Base-by-base conservation (phyloP, 2,888 invertebrate genomes). In the Xanthorhoe spadicearia region DNA sequence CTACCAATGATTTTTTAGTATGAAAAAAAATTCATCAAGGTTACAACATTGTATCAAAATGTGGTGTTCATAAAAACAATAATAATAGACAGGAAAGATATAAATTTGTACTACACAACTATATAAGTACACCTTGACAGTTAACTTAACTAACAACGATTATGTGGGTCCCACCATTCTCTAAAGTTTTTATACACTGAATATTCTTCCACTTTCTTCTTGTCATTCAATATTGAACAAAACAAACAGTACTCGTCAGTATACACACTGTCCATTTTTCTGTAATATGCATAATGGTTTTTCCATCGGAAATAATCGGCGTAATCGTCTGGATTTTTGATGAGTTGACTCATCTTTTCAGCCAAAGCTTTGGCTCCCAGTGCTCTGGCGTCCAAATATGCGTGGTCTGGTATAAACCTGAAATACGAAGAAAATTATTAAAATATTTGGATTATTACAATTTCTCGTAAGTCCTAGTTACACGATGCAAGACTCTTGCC, bases 401-500 rank as follows among this genome's bases (percentile, higher is more conserved):
- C 77, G 18, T 74, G 74, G 6, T 77, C 73, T 28, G 82, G 81
- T 60, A 79, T 65, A 28, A 82, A 82, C 68, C 82, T 82, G 77
- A 54, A 77, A 80, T 23, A 19, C 43, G 43, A 43, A 13, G 2
- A 23, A 23, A 23, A 23, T n/a, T n/a, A n/a, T n/a, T n/a, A n/a
- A n/a, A n/a, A n/a, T n/a, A n/a, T n/a, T n/a, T n/a, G n/a, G n/a
- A n/a, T n/a, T n/a, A n/a, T n/a, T n/a, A n/a, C n/a, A n/a, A n/a
- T n/a, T n/a, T n/a, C n/a, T n/a, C n/a, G n/a, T n/a, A n/a, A n/a
- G n/a, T n/a, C n/a, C n/a, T n/a, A n/a, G n/a, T n/a, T n/a, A n/a
- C n/a, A n/a, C n/a, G n/a, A n/a, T n/a, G n/a, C n/a, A n/a, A n/a
- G n/a, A n/a, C n/a, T n/a, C n/a, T n/a, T n/a, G n/a, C n/a, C n/a